Base-by-base conservation (phyloP, 2,113 vertebrate species). In the Pungitius pungitius region DNA sequence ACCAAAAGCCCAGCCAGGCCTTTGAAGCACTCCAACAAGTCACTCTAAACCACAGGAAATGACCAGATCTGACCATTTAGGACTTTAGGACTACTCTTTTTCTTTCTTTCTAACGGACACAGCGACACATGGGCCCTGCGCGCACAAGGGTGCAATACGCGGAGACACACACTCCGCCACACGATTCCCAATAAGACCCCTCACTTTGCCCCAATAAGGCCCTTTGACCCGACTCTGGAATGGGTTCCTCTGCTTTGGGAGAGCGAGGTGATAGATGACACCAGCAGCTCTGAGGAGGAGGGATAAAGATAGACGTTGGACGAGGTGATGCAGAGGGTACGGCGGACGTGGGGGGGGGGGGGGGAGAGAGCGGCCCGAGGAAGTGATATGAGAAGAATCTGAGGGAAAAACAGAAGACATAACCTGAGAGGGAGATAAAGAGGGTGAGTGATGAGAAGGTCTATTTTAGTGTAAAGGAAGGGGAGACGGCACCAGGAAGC, bases 281-380 rank as follows among this genome's bases (percentile, higher is more conserved):
- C 75, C 30, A 8, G 14, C 73, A 67, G 75, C 47, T 45, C 64
- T 69, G 64, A 83, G 69, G 52, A 71, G 77, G 64, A 66, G 62
- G 73, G 87, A 82, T 84, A 91, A 89, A 90, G 81, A 90, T 88
- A 91, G 87, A 86, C 15, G 10, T 67, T 67, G 63, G 77, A 51
- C 26, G 61, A 79, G 61, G 43, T 55, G 78, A 42, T 26, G 37
- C 24, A 17, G 52, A 26, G 66, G 73, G 49, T 11, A 26, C 15
- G 45, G 57, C 40, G 26, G 60, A 39, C 30, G 30, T 5, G n/a
- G n/a, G n/a, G n/a, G n/a, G n/a, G n/a, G 55, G 22, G 24, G n/a
- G 5, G 17, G 61, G 13, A 22, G 6, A 1, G 11, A 10, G 3
- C 8, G 49, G 27, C 35, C n/a, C 9, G 56, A 40, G 10, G 33